Base-by-base conservation (phyloP, 2,888 invertebrate genomes). In the Eugnorisma glareosa region DNA sequence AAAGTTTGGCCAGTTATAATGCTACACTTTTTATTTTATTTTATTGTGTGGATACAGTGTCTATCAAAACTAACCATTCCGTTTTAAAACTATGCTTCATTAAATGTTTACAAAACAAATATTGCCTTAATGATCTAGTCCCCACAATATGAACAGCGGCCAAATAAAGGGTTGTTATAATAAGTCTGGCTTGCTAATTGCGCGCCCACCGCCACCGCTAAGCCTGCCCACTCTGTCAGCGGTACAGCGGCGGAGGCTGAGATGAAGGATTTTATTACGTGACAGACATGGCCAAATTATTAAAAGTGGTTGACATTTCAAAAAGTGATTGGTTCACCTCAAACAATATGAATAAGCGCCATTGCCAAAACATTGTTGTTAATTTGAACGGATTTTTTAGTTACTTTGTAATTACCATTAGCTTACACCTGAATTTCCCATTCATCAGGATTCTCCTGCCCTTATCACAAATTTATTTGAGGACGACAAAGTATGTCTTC, bases 151-250 rank as follows among this genome's bases (percentile, higher is more conserved):
- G 87, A 89, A 89, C 90, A 43, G 2, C 35, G 61, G 18, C 67
- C 74, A 72, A 76, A 85, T 85, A 83, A 87, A 88, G 84, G 89
- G 86, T 77, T 86, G 82, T 85, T 86, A 86, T 87, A 87, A 89
- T 89, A 85, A 87, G 83, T 80, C 83, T 83, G 81, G 83, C 78
- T 75, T 31, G 84, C 82, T 90, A 89, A 91, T 91, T 90, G 86
- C 76, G 68, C 37, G 75, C 74, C 15, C 64, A 78, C 74, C 82
- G 77, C 15, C 64, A 78, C 74, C 82, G 77, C 84, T 80, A 86
- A 88, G 87, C 81, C 89, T 88, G 85, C 57, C 67, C 77, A 78
- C 79, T 84, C 82, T n/a, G 78, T 87, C 88, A 84, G 76, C 71
- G 68, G 84, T 69, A 80, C 51, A 68, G 73, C 79, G 73, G 75